Evolutionary conservation across 2,888 invertebrate genomes (phyloP).

Genomic region (Therioaphis trifolii): DNA sequence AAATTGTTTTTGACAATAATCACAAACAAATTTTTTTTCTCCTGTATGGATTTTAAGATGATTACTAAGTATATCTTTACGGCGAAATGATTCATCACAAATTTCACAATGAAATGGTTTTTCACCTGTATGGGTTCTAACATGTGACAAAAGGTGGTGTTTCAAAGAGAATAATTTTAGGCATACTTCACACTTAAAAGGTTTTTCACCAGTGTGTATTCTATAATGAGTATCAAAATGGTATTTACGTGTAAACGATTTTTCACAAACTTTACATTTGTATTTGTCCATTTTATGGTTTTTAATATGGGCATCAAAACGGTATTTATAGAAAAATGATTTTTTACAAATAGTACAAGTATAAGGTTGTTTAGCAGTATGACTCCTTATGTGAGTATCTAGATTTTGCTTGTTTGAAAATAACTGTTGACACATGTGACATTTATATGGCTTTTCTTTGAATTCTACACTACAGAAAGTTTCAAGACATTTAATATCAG

Average conservation of each 20-base stretch:
- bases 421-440: conserved; percentile 68
- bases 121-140: conserved; percentile 53
- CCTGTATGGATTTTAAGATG: conserved; percentile 55
- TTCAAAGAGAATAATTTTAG: conserved; percentile 52
- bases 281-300: conserved; percentile 69
- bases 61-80: conserved; percentile 49
- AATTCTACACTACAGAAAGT: conserved; percentile 43
- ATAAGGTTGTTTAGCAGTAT: conserved; percentile 68
- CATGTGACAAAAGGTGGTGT: conserved; percentile 41
- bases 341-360: conserved; percentile 70
- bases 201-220: conserved; percentile 62
- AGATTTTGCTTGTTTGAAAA: conserved; percentile 67
- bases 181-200: conserved; percentile 61
- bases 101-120: conserved; percentile 58
- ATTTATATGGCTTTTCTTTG: conserved; percentile 66
- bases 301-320: conserved; percentile 70
- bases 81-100: conserved; percentile 52
- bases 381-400: conserved; percentile 70
- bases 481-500: conserved; percentile 38
- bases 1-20: conserved; percentile 55
- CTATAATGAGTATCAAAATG: conserved; percentile 56
- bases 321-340: conserved; percentile 71
- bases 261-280: conserved; percentile 69
- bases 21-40: conserved; percentile 55
- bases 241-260: conserved; percentile 67